Base-by-base conservation (phyloP, 1,140 invertebrate genomes). In the Micrasema minimum region DNA sequence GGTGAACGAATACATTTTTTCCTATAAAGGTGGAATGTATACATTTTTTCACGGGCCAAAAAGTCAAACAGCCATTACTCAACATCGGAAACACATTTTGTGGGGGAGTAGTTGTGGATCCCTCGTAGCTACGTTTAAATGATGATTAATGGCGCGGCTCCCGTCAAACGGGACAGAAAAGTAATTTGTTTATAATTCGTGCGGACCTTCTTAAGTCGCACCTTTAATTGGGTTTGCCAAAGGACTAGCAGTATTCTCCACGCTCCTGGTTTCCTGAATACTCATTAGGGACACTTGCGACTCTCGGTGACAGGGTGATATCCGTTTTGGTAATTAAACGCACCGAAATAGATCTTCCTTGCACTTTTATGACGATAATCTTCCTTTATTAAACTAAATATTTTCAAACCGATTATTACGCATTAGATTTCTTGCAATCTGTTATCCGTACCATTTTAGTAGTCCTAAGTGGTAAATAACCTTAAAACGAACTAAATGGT, bases 131-230 rank as follows among this genome's bases (percentile, higher is more conserved):
- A 26, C 14, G 46, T 37, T 53, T 38, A 66, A 66, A 66, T 51
- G 64, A 66, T 66, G 64, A 66, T 66, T 66, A 66, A 66, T 66
- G 46, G 41, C 64, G 10, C 45, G 14, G 64, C 11, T 23, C 61
- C 64, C 64, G 45, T 66, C 64, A 66, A 66, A 50, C 46, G 31
- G 41, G 64, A 66, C 64, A 38, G 64, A 37, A 66, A 51, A 50
- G 48, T 66, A 66, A 66, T 66, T 66, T 66, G 64, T 66, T 66
- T 66, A 66, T 66, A 66, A 66, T 66, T 66, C 64, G 64, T 66
- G 26, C 50, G 64, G 48, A 51, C 64, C 64, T 50, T 12, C 45
- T 22, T 38, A n/a, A 48, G 64, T 53, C 64, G 26, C 64, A 66
- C 64, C 64, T 66, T 66, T 66, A 51, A 51, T 66, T 62, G 18